These are phyloP conservation scores for Leuciscus waleckii DNA, from an alignment of 2,797 vertebrate species.

Conservation along the genomic window DNA sequence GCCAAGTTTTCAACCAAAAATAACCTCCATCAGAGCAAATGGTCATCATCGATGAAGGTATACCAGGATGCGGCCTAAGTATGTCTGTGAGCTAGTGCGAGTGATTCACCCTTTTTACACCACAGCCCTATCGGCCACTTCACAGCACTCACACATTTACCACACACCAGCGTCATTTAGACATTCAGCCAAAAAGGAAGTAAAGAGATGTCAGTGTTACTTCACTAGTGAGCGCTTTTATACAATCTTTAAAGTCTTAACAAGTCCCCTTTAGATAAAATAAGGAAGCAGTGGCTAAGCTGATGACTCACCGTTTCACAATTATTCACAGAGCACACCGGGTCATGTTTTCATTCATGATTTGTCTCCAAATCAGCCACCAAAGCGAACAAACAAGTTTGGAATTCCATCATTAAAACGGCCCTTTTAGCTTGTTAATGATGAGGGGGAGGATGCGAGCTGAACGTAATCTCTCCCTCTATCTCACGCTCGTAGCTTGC, in stretches of 20 bases:
- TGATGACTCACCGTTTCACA: slow-evolving; percentile 51
- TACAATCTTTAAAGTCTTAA: slow-evolving; percentile 41
- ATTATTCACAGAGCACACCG: slow-evolving; percentile 39
- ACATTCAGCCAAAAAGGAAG: slow-evolving; percentile 29
- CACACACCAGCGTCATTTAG: slow-evolving; percentile 37
- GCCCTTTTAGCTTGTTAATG: slow-evolving; percentile 54
- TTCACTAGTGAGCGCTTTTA: slow-evolving; percentile 29
- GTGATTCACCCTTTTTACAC: slow-evolving; percentile 39
- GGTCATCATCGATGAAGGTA: slow-evolving; percentile 52
- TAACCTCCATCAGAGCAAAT: slow-evolving; percentile 66
- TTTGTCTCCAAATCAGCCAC: slow-evolving; percentile 28
- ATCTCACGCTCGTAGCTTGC: slow-evolving; percentile 36
- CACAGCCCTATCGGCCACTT: slow-evolving; percentile 26
- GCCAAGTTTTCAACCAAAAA: slow-evolving; percentile 73
- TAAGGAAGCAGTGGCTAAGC: slow-evolving; percentile 40
- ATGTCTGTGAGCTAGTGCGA: slow-evolving; percentile 21
- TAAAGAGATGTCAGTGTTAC: slow-evolving; percentile 21
- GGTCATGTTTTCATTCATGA: slow-evolving; percentile 48
- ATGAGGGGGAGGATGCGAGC: slow-evolving; percentile 56
- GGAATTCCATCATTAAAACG: slow-evolving; percentile 30
- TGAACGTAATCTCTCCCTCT: slow-evolving; percentile 60
- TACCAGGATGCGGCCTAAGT: not conserved
- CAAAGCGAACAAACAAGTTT: slow-evolving; percentile 27
- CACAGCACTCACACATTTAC: slow-evolving; percentile 43
- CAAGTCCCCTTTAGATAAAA: slow-evolving; percentile 45